Evolutionary conservation across 2,888 invertebrate species (phyloP).

Genomic region (Drosophila diplacantha): DNA sequence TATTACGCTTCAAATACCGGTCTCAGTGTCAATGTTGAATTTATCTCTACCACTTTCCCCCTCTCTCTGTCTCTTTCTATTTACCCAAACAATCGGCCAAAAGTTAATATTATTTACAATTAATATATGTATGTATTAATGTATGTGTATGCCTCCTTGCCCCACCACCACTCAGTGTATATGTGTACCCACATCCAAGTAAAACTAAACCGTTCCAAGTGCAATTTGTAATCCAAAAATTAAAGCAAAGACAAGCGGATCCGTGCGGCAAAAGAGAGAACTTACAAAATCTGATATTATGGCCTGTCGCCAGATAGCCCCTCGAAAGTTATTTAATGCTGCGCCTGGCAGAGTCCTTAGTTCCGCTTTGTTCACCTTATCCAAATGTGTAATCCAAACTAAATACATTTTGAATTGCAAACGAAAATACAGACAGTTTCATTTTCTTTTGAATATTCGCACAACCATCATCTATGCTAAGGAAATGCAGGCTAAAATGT

Average conservation of each 20-base stretch:
- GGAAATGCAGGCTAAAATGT: background rate
- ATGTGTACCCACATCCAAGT: slow-evolving; percentile 38
- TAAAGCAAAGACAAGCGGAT: background rate
- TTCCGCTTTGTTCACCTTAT: slow-evolving; percentile 15
- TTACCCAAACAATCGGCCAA: slow-evolving; percentile 26
- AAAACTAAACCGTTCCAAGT: slow-evolving; percentile 59
- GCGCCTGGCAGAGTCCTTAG: slow-evolving; percentile 2
- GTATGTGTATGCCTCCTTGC: slow-evolving; percentile 7
- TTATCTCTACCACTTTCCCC: slow-evolving; percentile 4
- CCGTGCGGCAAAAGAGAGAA: slow-evolving; percentile 29
- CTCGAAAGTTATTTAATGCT: background rate
- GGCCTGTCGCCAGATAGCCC: too few species aligned
- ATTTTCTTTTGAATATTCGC: background rate
- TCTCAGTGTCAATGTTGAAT: slow-evolving; percentile 32
- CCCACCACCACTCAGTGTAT: slow-evolving; percentile 31
- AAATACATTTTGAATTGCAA: slow-evolving; percentile 19
- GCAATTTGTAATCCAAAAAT: slow-evolving; percentile 55
- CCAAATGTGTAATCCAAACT: slow-evolving; percentile 21
- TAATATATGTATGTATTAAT: slow-evolving; percentile 18
- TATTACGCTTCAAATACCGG: slow-evolving; percentile 32
- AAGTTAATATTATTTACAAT: slow-evolving; percentile 23
- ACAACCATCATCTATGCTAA: background rate
- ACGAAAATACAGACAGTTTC: background rate
- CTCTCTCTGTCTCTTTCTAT: background rate
- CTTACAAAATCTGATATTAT: slow-evolving; percentile 24